Evolutionary conservation across 2,797 vertebrate species (phyloP).

Genomic region (Agapornis canus): DNA sequence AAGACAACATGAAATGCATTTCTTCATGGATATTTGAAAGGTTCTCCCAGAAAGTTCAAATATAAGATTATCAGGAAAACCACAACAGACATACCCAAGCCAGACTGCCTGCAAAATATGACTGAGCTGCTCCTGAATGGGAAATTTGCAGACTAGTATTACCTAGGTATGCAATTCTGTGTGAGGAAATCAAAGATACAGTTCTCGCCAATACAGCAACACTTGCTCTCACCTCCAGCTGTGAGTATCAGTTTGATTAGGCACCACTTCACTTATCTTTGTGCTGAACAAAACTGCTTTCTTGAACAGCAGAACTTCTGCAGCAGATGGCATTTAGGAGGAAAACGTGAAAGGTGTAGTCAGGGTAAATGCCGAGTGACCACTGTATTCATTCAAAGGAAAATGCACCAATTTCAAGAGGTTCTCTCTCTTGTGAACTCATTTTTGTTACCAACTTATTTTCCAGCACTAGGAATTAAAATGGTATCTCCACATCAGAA

Average conservation of each 20-base stretch:
- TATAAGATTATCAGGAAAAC: neutral
- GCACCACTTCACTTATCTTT: constrained; percentile 36
- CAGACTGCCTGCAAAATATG: neutral
- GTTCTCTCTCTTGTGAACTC: neutral
- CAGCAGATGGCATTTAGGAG: constrained; percentile 36
- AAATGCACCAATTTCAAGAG: neutral
- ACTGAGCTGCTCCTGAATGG: neutral
- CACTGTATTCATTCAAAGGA: constrained; percentile 5
- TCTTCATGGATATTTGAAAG: neutral
- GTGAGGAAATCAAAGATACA: neutral
- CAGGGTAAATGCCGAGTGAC: constrained; percentile 3
- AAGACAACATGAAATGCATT: neutral
- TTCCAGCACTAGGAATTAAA: neutral
- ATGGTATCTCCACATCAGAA: neutral
- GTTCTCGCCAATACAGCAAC: constrained; percentile 20
- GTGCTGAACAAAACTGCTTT: constrained; percentile 24
- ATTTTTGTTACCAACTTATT: neutral
- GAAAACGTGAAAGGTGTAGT: neutral
- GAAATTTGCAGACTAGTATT: neutral
- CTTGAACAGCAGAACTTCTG: constrained; percentile 27
- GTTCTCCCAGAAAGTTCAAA: neutral
- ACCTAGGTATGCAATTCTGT: neutral
- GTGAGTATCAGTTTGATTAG: constrained; percentile 19
- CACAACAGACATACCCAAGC: neutral
- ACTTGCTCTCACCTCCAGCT: constrained; percentile 40